Percentiles rank a stretch among this genome's conserved stretches.
Evolutionary conservation across 2,113 vertebrate genomes (phyloP).

Genomic region (Bos taurus): ARS-UCD2.0 NC_037329.1:29958001-29958500

Average conservation of each 20-base stretch:
- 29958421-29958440: neutral
- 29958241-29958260: neutral
- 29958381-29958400: neutral
- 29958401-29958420: neutral
- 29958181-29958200: neutral
- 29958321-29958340: neutral
- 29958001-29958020: conserved; percentile 14
- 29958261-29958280: neutral
- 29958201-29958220: accelerated
- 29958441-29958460: neutral
- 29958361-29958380: neutral
- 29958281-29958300: neutral
- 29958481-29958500: neutral
- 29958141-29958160: neutral
- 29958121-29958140: neutral
- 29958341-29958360: neutral
- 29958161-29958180: neutral
- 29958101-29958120: neutral
- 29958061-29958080: neutral
- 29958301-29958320: neutral
- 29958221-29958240: neutral
- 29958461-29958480: neutral
- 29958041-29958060: neutral
- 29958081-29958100: neutral
- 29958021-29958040: neutral